phyloP scores from a whole-genome alignment of 2,113 vertebrate species.

The Mormyrus iriodes region DNA sequence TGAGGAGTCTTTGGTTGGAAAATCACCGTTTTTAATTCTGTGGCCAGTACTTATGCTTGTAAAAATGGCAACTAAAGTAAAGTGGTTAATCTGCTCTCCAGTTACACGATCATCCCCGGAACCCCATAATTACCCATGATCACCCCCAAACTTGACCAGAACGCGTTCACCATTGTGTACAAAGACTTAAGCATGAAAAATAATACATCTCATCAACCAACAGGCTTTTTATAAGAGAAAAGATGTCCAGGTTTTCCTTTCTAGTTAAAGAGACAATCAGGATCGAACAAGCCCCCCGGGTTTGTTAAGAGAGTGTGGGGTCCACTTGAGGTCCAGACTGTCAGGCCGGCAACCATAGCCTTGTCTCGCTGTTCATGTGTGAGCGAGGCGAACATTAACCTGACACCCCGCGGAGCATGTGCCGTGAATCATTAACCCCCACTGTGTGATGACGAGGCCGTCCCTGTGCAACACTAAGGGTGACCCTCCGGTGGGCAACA shows the following conservation, averaged over 20 bases:
- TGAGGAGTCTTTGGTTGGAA: neutral
- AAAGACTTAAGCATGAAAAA: neutral
- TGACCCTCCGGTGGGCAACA: slow-evolving; percentile 50
- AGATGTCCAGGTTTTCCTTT: neutral
- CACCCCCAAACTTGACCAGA: neutral
- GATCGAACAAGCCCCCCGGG: neutral
- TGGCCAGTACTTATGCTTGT: too few relatives aligned
- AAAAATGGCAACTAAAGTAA: neutral
- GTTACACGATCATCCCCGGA: neutral
- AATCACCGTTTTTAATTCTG: neutral
- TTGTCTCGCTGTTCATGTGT: neutral
- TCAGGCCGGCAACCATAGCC: slow-evolving; percentile 39
- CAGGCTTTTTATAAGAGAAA: neutral
- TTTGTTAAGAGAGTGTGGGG: slow-evolving; percentile 32
- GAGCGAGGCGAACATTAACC: slow-evolving; percentile 66
- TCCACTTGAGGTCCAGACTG: slow-evolving; percentile 54
- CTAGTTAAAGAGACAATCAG: neutral
- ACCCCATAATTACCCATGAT: too few relatives aligned
- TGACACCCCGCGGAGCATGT: slow-evolving; percentile 41
- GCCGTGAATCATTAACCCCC: slow-evolving; percentile 59
- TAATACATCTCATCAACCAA: neutral
- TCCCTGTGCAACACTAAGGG: slow-evolving; percentile 50
- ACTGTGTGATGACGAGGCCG: slow-evolving; percentile 44
- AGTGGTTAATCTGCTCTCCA: neutral
- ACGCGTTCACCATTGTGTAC: neutral